Evolutionary conservation across 2,113 vertebrate genomes (phyloP).

Genomic region (Phylloscopus trochiloides): DNA sequence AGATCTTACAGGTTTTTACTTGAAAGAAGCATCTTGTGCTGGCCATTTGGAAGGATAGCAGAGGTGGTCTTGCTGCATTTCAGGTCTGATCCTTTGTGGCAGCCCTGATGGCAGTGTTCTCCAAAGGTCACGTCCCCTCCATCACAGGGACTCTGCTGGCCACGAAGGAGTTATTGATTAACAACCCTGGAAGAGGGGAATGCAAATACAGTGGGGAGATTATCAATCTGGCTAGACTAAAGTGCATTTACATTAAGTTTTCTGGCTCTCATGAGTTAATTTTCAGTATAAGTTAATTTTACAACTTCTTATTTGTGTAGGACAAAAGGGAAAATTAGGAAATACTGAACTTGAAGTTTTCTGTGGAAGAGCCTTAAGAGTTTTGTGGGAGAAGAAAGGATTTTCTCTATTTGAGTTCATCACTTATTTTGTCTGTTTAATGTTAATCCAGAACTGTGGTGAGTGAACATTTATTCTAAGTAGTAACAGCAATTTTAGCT

Average conservation of each 20-base stretch:
- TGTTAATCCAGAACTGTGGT: neutral
- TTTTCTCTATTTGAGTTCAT: neutral
- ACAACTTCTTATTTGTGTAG: neutral
- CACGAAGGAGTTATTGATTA: neutral
- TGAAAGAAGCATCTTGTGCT: neutral
- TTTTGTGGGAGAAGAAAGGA: neutral
- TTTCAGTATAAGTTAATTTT: neutral
- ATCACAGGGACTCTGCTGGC: neutral
- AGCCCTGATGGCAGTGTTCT: neutral
- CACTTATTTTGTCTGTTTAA: neutral
- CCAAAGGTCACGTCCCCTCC: neutral
- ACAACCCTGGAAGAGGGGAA: neutral
- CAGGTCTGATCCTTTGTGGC: neutral
- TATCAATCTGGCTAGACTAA: neutral
- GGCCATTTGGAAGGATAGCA: neutral
- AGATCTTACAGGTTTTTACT: neutral
- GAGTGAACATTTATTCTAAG: neutral
- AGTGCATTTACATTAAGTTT: neutral
- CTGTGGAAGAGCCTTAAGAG: neutral
- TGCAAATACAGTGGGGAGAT: neutral
- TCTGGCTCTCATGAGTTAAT: neutral
- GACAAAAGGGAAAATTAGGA: neutral
- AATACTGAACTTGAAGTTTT: neutral
- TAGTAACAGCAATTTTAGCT: neutral
- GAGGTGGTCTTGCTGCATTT: neutral